These are phyloP conservation scores for Conus betulinus DNA, from an alignment of 1,140 invertebrate species.

Conservation along the genomic window DNA sequence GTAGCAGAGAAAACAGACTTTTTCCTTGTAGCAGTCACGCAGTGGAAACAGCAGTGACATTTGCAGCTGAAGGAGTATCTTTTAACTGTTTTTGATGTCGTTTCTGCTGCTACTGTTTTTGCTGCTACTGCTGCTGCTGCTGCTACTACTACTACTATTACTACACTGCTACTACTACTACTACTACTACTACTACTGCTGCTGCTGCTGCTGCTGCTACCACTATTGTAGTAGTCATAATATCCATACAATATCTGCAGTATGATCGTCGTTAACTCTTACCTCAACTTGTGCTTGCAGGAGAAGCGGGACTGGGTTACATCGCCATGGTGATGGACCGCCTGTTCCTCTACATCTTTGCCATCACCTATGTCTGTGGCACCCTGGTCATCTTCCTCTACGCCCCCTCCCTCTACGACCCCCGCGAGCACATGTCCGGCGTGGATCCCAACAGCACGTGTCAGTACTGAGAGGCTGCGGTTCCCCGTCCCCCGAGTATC, in stretches of 20 bases:
- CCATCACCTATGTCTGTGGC: constrained; percentile 92
- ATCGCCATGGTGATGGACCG: constrained; percentile 99
- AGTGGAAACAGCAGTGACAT: not conserved
- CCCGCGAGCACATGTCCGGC: constrained; percentile 82
- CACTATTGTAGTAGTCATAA: not conserved
- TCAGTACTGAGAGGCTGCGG: constrained; percentile 30
- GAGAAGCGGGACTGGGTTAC: constrained; percentile 92
- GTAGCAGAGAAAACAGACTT: too few relatives aligned
- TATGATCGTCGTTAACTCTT: not conserved
- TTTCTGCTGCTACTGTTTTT: too few relatives aligned
- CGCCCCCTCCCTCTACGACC: constrained; percentile 96
- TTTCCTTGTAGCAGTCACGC: too few relatives aligned
- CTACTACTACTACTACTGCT: not conserved
- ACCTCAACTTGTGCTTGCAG: constrained; percentile 58
- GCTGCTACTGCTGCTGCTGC: too few relatives aligned
- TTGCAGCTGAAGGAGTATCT: not conserved
- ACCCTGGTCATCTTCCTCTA: constrained; percentile 89
- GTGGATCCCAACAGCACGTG: constrained; percentile 48
- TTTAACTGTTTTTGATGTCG: too few relatives aligned
- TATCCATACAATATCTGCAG: not conserved
- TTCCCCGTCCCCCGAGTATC: too few relatives aligned
- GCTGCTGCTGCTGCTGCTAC: not conserved
- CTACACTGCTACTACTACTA: not conserved
- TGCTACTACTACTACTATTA: not conserved
- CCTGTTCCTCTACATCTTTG: constrained; percentile 98